Conservation (phyloP, 2,797 vertebrate species). For the Botia kubotai region DNA sequence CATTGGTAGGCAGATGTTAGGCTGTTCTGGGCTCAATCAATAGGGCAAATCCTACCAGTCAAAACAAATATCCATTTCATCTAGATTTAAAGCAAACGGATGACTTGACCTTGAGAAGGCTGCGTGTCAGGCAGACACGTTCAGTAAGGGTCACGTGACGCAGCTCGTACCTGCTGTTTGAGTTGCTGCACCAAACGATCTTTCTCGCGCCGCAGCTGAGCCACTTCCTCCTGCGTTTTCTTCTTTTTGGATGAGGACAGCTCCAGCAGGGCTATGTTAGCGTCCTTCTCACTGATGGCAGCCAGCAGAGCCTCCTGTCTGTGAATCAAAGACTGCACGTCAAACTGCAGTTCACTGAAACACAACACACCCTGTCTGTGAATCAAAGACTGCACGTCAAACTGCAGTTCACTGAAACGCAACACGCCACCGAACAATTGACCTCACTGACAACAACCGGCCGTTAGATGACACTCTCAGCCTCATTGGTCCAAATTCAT, state of each 20-base stretch:
- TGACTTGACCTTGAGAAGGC: conserved; percentile 40
- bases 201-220: conserved; percentile 93
- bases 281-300: conserved; percentile 98
- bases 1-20: too few species aligned
- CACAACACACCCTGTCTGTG: conserved; percentile 82
- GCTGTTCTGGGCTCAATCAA: too few species aligned
- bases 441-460: conserved; percentile 11
- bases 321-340: conserved; percentile 39
- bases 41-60: too few species aligned
- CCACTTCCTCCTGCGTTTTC: conserved; percentile 97
- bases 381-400: conserved; percentile 24
- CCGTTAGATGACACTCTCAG: not conserved
- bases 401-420: not conserved
- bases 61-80: conserved; percentile 30
- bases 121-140: not conserved
- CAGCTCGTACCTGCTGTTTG: conserved; percentile 89
- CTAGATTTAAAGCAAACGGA: conserved; percentile 33
- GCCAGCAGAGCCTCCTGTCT: conserved; percentile 98
- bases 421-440: conserved; percentile 1
- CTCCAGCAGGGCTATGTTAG: conserved; percentile 95
- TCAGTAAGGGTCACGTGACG: not conserved
- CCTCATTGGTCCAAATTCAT: not conserved
- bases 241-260: conserved; percentile 97
- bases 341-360: conserved; percentile 2
- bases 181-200: conserved; percentile 97